Evolutionary conservation across 1,140 invertebrate species (phyloP).

Genomic region (Trachelipus rathkii): DNA sequence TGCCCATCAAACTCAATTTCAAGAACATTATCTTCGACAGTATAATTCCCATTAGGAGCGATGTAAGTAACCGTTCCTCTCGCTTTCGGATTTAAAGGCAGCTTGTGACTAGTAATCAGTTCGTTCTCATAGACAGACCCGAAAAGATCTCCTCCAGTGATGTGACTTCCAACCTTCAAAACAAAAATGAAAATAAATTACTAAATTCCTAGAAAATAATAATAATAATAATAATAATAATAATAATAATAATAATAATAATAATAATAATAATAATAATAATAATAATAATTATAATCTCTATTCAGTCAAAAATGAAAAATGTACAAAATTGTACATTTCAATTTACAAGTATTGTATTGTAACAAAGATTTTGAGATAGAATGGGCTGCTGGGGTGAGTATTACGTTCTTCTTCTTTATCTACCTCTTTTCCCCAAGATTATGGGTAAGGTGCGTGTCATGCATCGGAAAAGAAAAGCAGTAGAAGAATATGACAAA

Average conservation of each 20-base stretch:
- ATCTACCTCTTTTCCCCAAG: no score
- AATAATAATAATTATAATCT: no score
- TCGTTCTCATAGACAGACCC: slow-evolving; percentile 95
- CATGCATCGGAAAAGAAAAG: no score
- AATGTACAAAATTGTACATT: background rate
- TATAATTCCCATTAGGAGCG: slow-evolving; percentile 92
- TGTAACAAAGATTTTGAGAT: background rate
- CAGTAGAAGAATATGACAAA: no score
- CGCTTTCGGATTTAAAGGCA: slow-evolving; percentile 87
- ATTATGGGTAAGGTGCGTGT: no score
- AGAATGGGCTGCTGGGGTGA: no score
- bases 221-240: slow-evolving; percentile 18
- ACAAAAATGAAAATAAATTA: slow-evolving; percentile 28
- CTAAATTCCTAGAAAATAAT: background rate
- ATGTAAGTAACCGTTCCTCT: slow-evolving; percentile 95
- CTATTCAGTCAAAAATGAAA: background rate
- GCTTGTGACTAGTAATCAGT: slow-evolving; percentile 86
- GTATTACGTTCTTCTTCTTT: no score
- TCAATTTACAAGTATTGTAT: background rate
- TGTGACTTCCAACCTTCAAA: slow-evolving; percentile 80
- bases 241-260: slow-evolving; percentile 2
- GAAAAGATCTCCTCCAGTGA: slow-evolving; percentile 96
- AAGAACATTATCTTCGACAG: slow-evolving; percentile 83
- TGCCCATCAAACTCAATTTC: slow-evolving; percentile 99
- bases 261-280: no score